phyloP scores from a whole-genome alignment of 2,113 vertebrate species.

The Oxygymnocypris stewartii region DNA sequence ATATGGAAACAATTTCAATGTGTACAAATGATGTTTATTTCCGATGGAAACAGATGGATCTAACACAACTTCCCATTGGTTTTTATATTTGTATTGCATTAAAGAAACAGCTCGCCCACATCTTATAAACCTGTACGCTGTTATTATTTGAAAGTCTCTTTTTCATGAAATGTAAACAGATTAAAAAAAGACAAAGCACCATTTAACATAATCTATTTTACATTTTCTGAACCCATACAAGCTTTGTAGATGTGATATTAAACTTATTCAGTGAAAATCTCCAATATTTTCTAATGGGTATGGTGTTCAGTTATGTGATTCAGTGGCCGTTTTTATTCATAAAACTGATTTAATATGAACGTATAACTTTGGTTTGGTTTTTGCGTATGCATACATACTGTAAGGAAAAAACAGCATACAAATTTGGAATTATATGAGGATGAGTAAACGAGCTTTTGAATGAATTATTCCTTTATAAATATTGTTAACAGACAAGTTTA shows the following conservation, averaged over 20 bases:
- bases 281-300: background rate
- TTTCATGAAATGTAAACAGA: too few species aligned
- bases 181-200: background rate
- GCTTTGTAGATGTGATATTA: background rate
- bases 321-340: background rate
- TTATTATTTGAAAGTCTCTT: background rate
- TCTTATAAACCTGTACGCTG: conserved; percentile 7
- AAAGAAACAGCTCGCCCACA: background rate
- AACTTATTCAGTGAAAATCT: background rate
- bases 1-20: background rate
- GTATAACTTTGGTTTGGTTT: background rate
- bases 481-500: background rate
- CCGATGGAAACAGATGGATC: background rate
- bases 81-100: background rate
- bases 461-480: background rate
- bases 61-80: background rate
- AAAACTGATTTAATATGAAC: background rate
- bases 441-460: background rate
- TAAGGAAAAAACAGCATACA: background rate
- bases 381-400: background rate
- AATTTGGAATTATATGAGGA: too few species aligned
- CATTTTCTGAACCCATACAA: background rate
- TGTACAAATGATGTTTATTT: background rate
- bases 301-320: background rate
- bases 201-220: background rate